These are phyloP conservation scores for Auanema sp. DNA, from an alignment of 2,888 invertebrate genomes.

Conservation along the genomic window DNA sequence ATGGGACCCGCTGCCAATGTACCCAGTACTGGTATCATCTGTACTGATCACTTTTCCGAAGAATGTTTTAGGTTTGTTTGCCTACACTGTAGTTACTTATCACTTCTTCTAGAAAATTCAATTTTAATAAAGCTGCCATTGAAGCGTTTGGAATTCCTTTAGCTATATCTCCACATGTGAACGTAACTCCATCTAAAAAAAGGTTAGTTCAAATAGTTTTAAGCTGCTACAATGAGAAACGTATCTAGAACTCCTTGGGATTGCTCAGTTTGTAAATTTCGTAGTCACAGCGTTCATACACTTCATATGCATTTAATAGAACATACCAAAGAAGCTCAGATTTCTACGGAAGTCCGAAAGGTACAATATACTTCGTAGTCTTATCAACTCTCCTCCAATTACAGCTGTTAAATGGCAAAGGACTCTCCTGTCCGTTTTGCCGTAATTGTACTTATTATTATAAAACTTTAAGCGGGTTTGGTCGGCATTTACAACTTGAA, in stretches of 20 bases:
- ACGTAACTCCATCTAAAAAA: conserved; percentile 40
- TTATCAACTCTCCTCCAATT: background rate
- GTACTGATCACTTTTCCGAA: conserved; percentile 48
- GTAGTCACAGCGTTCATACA: conserved; percentile 34
- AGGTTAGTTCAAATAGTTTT: conserved; percentile 15
- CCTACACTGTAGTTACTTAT: background rate
- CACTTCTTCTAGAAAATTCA: conserved; percentile 24
- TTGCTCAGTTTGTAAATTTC: conserved; percentile 44
- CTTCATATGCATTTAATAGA: conserved; percentile 29
- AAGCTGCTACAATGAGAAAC: background rate
- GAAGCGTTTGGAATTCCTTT: conserved; percentile 48
- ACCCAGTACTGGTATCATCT: conserved; percentile 34
- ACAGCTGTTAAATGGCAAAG: conserved; percentile 15
- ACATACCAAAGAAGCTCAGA: conserved; percentile 25
- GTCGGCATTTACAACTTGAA: conserved; percentile 34
- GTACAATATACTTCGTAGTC: background rate
- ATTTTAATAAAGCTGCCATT: conserved; percentile 46
- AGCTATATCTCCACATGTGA: conserved; percentile 31
- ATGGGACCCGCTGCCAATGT: conserved; percentile 6
- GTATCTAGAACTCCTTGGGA: conserved; percentile 41
- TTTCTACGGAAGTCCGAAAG: conserved; percentile 1
- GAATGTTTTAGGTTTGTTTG: conserved; percentile 33
- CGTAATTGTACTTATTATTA: conserved; percentile 50
- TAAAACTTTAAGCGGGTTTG: conserved; percentile 44
- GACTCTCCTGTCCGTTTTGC: conserved; percentile 51